Conservation (phyloP, 2,888 invertebrate species). For the Meiosimyza decipiens region DNA sequence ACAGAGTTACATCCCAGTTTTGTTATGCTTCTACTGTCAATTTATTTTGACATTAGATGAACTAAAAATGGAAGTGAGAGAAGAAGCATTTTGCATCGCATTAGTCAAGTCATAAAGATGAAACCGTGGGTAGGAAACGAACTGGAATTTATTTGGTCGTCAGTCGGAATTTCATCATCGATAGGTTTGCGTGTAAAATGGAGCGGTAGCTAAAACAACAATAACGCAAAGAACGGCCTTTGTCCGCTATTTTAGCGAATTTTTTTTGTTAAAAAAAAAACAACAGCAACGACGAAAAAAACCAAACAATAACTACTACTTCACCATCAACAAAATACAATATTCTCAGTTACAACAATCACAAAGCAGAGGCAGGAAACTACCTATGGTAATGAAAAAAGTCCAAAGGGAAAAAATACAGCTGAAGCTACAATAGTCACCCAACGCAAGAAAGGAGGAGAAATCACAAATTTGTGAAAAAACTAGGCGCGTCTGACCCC, state of each 20-base stretch:
- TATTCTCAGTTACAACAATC: constrained; percentile 34
- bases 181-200: constrained; percentile 62
- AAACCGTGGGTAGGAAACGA: too few species aligned
- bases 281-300: constrained; percentile 49
- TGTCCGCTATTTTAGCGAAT: constrained; percentile 71
- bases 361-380: constrained; percentile 27
- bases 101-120: too few species aligned
- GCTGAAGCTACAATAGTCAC: constrained; percentile 22
- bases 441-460: constrained; percentile 5
- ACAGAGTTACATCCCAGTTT: too few species aligned
- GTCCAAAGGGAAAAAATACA: constrained; percentile 14
- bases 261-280: constrained; percentile 69
- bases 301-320: constrained; percentile 36
- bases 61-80: too few species aligned
- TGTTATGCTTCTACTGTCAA: too few species aligned
- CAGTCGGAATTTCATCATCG: constrained; percentile 66
- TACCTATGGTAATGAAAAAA: constrained; percentile 39
- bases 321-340: constrained; percentile 35
- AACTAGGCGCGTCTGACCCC: constrained; percentile 27
- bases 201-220: constrained; percentile 66
- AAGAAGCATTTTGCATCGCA: too few species aligned
- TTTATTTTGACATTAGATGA: too few species aligned
- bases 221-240: constrained; percentile 67
- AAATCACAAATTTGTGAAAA: constrained; percentile 6
- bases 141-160: constrained; percentile 24